Evolutionary conservation across 2,888 invertebrate genomes (phyloP), one percentile per base, ranked within the genome.

Genomic region (Sesia bembeciformis): DNA sequence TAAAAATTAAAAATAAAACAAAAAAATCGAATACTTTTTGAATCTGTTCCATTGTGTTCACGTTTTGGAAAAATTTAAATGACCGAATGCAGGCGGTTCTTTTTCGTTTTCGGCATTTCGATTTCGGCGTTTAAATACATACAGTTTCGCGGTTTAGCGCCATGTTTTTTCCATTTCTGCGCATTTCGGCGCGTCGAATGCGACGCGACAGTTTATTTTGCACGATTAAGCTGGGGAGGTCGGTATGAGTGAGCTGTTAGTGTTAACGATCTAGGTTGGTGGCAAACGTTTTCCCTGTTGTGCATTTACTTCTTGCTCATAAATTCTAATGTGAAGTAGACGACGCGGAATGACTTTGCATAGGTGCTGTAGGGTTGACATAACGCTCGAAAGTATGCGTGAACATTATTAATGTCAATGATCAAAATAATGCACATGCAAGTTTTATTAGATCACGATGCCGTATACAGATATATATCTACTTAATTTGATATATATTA

Each of bases 31-130:
- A 65, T 72, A 72, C 74, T 77, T 70, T 76, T 74, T 69, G 86
- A 76, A 81, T 84, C 85, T 84, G 86, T 79, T 84, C 89, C 89
- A 89, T 89, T 89, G 89, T 89, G 89, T 89, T 88, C 87, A 79
- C 81, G 82, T 88, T 88, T 88, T 84, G 82, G 84, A 83, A 84
- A 87, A 87, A 87, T 88, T 87, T 82, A 88, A 89, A 88, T 86
- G 82, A 80, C 76, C 80, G 74, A 78, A 73, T 69, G 73, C 74
- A 80, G 79, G 76, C 74, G 76, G 76, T 74, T 85, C 38, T 88
- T 87, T 88, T 87, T 81, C 72, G 74, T 76, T 71, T 59, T 68
- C 73, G 80, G 79, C 79, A 84, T 87, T 79, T 81, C 75, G 78
- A 72, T 76, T 83, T 85, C 82, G 85, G 88, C 88, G 88, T 88